A percentile compares a stretch with the other conserved stretches of the same genome.
Evolutionary conservation across 1,140 invertebrate genomes (phyloP).

Genomic region (Drosophila trapezifrons): DNA sequence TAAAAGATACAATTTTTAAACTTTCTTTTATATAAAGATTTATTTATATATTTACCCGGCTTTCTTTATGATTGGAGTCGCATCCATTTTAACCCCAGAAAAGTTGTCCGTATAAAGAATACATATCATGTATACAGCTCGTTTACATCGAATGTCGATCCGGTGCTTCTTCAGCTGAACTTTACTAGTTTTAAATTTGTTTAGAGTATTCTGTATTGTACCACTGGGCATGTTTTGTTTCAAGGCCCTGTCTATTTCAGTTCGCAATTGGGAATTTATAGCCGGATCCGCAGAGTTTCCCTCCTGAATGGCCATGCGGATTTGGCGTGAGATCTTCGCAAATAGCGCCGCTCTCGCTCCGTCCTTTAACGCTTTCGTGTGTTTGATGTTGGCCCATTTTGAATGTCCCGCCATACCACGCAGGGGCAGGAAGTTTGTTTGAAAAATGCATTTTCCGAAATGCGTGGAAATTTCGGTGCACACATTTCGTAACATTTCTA

Average conservation of each 20-base stretch:
- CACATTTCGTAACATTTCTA: constrained; percentile 38
- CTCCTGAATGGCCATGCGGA: constrained; percentile 86
- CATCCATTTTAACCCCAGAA: constrained; percentile 63
- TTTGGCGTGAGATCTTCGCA: constrained; percentile 84
- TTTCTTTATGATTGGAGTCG: constrained; percentile 85
- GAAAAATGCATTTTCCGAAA: constrained; percentile 16
- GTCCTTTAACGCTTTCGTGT: constrained; percentile 88
- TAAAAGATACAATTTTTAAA: constrained; percentile 24
- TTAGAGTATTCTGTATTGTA: constrained; percentile 86
- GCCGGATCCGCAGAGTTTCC: constrained; percentile 86
- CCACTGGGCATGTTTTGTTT: constrained; percentile 86
- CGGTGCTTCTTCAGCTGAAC: constrained; percentile 68
- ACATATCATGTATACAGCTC: constrained; percentile 69
- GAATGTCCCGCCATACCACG: constrained; percentile 87
- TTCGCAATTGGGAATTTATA: constrained; percentile 85
- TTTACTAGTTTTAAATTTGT: constrained; percentile 82
- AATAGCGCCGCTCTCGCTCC: constrained; percentile 85
- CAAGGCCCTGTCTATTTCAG: constrained; percentile 86
- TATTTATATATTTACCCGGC: constrained; percentile 73
- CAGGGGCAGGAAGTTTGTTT: constrained; percentile 30
- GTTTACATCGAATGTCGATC: constrained; percentile 83
- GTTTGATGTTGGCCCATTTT: constrained; percentile 90
- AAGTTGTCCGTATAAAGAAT: constrained; percentile 77
- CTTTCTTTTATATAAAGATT: too few species aligned
- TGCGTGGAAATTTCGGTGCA: constrained; percentile 13